phyloP scores from a whole-genome alignment of 2,797 vertebrate species.

The Pelochelys cantorii region DNA sequence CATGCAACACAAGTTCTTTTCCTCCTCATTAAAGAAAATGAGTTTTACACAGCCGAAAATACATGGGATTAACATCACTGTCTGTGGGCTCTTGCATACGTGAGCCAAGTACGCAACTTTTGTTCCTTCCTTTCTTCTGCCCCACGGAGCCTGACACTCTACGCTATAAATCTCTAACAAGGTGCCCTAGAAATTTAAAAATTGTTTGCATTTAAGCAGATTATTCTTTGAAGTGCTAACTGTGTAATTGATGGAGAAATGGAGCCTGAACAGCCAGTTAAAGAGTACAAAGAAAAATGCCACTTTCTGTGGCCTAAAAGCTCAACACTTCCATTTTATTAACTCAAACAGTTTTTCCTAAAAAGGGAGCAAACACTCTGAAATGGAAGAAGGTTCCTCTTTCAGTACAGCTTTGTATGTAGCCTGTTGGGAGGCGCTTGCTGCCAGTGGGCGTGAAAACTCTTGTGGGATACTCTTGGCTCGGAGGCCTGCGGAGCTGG shows the following conservation, averaged over 20 bases:
- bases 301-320: background rate
- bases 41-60: background rate
- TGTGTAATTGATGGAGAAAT: background rate
- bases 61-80: background rate
- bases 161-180: background rate
- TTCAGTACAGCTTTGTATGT: background rate
- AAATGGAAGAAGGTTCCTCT: background rate
- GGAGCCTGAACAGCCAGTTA: background rate
- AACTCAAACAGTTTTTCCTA: background rate
- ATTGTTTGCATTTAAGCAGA: background rate
- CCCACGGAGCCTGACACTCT: background rate
- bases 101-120: background rate
- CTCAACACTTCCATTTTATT: background rate
- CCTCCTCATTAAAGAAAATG: rapidly evolving
- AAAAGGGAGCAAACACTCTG: background rate
- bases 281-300: background rate
- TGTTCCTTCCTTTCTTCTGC: background rate
- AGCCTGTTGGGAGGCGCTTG: background rate
- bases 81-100: background rate
- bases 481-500: background rate
- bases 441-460: background rate
- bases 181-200: rapidly evolving
- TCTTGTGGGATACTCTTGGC: background rate
- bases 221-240: background rate
- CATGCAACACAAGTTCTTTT: conserved; percentile 18